Percentiles rank a stretch among this genome's conserved stretches.
These are phyloP conservation scores for Herminia tarsipennalis DNA, from an alignment of 2,888 invertebrate genomes.

Conservation along the genomic window DNA sequence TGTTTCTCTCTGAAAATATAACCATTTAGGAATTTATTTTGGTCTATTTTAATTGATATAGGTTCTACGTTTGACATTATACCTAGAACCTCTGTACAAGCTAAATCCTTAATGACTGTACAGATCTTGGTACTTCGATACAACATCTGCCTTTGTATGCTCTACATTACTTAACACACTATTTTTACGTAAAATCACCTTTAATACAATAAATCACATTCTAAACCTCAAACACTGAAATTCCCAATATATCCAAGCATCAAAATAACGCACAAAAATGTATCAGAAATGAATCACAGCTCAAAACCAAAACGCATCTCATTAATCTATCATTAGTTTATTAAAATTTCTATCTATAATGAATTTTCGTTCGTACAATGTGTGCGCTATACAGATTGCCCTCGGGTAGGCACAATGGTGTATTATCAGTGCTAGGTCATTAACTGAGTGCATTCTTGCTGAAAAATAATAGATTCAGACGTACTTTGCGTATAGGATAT, in stretches of 20 bases:
- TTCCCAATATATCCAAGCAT: background rate
- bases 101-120: no score
- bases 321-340: constrained; percentile 55
- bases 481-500: constrained; percentile 51
- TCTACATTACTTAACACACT: no score
- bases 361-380: constrained; percentile 57
- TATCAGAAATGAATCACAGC: background rate
- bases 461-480: constrained; percentile 75
- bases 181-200: no score
- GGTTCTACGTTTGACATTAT: no score
- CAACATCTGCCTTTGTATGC: no score
- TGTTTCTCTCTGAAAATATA: no score
- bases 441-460: constrained; percentile 78
- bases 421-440: constrained; percentile 76
- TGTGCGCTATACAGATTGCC: constrained; percentile 76
- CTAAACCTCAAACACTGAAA: background rate
- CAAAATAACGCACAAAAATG: background rate
- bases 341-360: constrained; percentile 56
- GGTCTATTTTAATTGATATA: no score
- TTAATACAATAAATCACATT: no score
- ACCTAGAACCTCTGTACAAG: no score
- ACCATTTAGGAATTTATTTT: no score
- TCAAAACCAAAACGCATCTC: constrained; percentile 11
- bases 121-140: no score
- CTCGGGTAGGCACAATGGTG: constrained; percentile 65